Base-by-base conservation (phyloP, 2,797 vertebrate species). In the Sebastes wilsoni region DNA sequence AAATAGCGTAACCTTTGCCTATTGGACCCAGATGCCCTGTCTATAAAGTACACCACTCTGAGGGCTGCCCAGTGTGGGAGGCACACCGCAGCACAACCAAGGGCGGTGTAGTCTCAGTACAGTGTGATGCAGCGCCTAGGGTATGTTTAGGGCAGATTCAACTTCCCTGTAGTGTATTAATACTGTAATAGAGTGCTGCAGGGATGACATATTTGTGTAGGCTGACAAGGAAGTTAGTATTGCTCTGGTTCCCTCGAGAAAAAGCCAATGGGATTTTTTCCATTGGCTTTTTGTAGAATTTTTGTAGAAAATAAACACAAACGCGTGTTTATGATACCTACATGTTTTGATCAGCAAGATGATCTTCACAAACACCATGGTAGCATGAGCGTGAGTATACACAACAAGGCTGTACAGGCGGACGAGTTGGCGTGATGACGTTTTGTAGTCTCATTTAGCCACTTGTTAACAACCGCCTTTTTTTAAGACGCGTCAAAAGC, bases 1-100 rank as follows among this genome's bases (percentile, higher is more conserved):
- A 92, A 94, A 92, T 82, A 83, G 80, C 36, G 79, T 90, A 88
- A 94, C 93, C 92, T 91, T 87, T 88, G 83, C 84, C 85, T 84
- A 70, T 89, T 85, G 72, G 70, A 80, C 81, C 76, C 78, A 69
- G 64, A 79, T 87, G 86, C 77, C 38, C 72, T 62, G 82, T 92
- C 83, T 83, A 85, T 90, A 84, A 93, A 86, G 72, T 49, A 36
- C 75, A 88, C 55, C 68, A 36, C 68, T 80, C 72, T 82, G 36
- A 87, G 81, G 77, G 59, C 77, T 70, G 83, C 72, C 60, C 73
- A 59, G 79, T 77, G 85, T 88, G 67, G 83, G 79, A 89, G 84
- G 80, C 69, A 59, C 38, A 75, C 73, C 13, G 23, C 87, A 81
- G 75, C 46, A 58, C 55, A 68, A 34, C 58, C 72, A 3, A 22